A percentile compares a stretch with the other conserved stretches of the same genome.
Evolutionary conservation across 1,140 invertebrate genomes (phyloP).

Genomic region (Heliconius hewitsoni): DNA sequence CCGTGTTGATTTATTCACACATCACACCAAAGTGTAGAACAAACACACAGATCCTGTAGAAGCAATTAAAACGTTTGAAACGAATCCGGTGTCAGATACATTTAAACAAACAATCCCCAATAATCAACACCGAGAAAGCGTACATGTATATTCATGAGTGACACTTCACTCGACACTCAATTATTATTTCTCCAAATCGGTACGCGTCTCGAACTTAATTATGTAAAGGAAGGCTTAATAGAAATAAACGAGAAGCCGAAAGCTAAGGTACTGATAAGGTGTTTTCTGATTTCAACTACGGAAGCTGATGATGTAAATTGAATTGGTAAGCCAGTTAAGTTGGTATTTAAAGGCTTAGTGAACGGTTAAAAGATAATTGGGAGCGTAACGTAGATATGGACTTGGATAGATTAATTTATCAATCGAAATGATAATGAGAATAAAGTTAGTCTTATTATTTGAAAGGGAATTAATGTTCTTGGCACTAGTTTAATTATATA

Average conservation of each 20-base stretch:
- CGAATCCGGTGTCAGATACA: constrained; percentile 22
- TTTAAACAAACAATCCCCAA: constrained; percentile 26
- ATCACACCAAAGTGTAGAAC: constrained; percentile 1
- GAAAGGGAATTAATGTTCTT: no score
- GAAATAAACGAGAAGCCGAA: constrained; percentile 27
- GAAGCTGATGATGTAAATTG: constrained; percentile 27
- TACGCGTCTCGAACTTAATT: constrained; percentile 30
- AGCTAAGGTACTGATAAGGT: constrained; percentile 23
- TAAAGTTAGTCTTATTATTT: no score
- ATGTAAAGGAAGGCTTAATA: constrained; percentile 27
- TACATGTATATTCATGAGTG: constrained; percentile 37
- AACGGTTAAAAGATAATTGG: background rate
- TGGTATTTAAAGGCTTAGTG: constrained; percentile 23
- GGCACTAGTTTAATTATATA: no score
- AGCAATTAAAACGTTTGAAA: constrained; percentile 9
- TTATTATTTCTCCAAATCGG: constrained; percentile 34
- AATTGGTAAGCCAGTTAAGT: constrained; percentile 18
- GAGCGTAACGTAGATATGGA: background rate
- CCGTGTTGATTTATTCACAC: background rate
- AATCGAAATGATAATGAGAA: no score
- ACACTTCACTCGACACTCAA: constrained; percentile 28
- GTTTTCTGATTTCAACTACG: constrained; percentile 15
- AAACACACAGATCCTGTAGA: constrained; percentile 6
- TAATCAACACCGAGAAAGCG: constrained; percentile 29
- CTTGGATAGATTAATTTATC: no score